Evolutionary conservation across 2,113 vertebrate genomes (phyloP).

Genomic region (Phocoena phocoena): DNA sequence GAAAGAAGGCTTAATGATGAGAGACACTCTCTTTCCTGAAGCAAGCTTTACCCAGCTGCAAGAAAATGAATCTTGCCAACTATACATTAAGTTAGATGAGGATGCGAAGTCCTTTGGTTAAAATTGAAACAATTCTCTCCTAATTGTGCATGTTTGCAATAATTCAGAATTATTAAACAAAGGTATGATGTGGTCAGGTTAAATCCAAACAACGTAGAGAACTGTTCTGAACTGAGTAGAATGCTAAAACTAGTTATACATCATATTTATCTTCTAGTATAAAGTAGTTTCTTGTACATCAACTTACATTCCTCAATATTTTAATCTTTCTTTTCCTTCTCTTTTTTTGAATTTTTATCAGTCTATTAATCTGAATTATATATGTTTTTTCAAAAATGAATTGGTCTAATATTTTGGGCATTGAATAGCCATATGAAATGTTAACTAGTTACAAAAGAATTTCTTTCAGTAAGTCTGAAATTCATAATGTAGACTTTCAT

Average conservation of each 20-base stretch:
- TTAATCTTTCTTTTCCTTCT: neutral
- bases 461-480: neutral
- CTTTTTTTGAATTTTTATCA: neutral
- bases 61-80: neutral
- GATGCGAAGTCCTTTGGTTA: neutral
- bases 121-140: neutral
- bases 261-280: neutral
- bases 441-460: neutral
- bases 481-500: neutral
- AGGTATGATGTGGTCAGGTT: neutral
- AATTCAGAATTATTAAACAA: neutral
- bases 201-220: neutral
- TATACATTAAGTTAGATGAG: neutral
- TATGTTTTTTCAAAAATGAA: neutral
- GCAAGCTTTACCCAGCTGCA: neutral
- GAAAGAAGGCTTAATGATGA: neutral
- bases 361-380: neutral
- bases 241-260: neutral
- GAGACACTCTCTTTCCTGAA: neutral
- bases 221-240: neutral
- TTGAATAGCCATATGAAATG: neutral
- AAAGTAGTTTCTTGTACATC: neutral
- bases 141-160: neutral
- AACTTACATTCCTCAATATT: neutral
- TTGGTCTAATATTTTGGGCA: neutral